Conservation (phyloP, 1,140 invertebrate species). For the Prorops nasuta region DNA sequence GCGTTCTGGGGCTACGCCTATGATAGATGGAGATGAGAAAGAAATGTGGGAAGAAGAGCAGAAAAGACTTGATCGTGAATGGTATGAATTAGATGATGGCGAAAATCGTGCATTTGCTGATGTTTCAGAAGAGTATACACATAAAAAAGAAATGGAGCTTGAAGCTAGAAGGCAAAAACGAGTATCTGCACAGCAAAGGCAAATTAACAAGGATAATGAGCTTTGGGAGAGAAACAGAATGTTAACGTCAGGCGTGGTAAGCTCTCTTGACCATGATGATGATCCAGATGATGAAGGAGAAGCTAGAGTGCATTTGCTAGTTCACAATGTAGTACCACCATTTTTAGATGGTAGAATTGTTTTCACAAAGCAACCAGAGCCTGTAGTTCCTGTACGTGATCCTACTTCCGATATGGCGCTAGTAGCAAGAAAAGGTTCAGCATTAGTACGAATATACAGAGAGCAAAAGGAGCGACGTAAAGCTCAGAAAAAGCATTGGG, state of each 20-base stretch:
- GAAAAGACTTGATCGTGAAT: slow-evolving; percentile 87
- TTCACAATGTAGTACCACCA: slow-evolving; percentile 98
- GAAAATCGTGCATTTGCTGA: slow-evolving; percentile 90
- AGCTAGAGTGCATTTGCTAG: slow-evolving; percentile 92
- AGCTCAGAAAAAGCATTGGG: slow-evolving; percentile 99
- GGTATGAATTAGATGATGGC: slow-evolving; percentile 93
- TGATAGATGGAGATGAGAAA: slow-evolving; percentile 66
- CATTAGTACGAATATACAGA: slow-evolving; percentile 83
- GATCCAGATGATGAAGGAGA: slow-evolving; percentile 92
- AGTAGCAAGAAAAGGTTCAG: slow-evolving; percentile 92
- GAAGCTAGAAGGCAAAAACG: slow-evolving; percentile 88
- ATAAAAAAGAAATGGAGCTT: slow-evolving; percentile 87
- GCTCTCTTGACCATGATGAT: slow-evolving; percentile 84
- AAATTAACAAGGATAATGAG: slow-evolving; percentile 97
- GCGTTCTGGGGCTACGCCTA: slow-evolving; percentile 63
- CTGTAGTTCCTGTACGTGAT: slow-evolving; percentile 72
- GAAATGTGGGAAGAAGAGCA: slow-evolving; percentile 92
- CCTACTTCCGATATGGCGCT: slow-evolving; percentile 97
- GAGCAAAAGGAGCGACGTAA: slow-evolving; percentile 95
- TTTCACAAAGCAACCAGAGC: slow-evolving; percentile 97
- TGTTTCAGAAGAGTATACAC: slow-evolving; percentile 86
- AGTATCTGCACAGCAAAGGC: slow-evolving; percentile 90
- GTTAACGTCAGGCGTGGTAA: slow-evolving; percentile 93
- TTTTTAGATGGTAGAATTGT: slow-evolving; percentile 98
- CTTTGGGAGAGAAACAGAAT: slow-evolving; percentile 98